A percentile compares a stretch with the other conserved stretches of the same genome.
Evolutionary conservation across 2,797 vertebrate genomes (phyloP).

Genomic region (Megaceryle alcyon): DNA sequence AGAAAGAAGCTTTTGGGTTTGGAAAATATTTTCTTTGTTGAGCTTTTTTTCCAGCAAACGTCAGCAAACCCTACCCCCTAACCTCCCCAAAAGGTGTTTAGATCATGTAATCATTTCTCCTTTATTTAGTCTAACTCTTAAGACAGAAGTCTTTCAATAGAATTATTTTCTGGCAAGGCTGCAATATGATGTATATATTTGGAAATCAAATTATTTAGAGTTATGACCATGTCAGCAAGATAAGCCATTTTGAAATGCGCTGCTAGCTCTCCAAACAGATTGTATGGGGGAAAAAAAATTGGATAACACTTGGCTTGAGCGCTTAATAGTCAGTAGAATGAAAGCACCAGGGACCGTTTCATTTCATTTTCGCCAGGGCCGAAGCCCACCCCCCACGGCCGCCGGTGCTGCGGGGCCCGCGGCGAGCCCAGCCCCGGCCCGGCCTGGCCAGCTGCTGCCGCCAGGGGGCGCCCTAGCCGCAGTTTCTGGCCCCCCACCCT

Average conservation of each 20-base stretch:
- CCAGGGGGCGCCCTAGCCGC: too few relatives aligned
- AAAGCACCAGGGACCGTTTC: conserved; percentile 47
- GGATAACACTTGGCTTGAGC: conserved; percentile 64
- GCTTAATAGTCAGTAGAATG: conserved; percentile 47
- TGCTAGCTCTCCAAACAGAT: conserved; percentile 61
- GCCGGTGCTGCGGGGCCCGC: too few relatives aligned
- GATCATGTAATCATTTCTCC: not conserved
- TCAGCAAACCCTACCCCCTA: not conserved
- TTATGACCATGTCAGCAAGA: conserved; percentile 69
- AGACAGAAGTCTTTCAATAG: conserved; percentile 45
- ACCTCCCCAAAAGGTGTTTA: not conserved
- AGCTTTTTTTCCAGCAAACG: not conserved
- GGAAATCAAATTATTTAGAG: conserved; percentile 76
- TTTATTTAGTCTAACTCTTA: conserved; percentile 49
- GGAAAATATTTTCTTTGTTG: conserved; percentile 71
- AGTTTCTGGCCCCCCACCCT: too few relatives aligned
- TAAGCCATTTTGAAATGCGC: conserved; percentile 71
- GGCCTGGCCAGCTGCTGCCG: too few relatives aligned
- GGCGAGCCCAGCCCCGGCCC: too few relatives aligned
- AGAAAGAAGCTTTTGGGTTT: conserved; percentile 14
- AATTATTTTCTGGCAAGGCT: conserved; percentile 48
- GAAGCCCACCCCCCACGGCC: too few relatives aligned
- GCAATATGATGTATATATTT: conserved; percentile 56
- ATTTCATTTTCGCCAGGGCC: not conserved
- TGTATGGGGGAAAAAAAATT: conserved; percentile 39